Percentiles rank a stretch among this genome's conserved stretches.
These are phyloP conservation scores for Eublepharis macularius DNA, from an alignment of 2,113 vertebrate species.

Conservation along the genomic window DNA sequence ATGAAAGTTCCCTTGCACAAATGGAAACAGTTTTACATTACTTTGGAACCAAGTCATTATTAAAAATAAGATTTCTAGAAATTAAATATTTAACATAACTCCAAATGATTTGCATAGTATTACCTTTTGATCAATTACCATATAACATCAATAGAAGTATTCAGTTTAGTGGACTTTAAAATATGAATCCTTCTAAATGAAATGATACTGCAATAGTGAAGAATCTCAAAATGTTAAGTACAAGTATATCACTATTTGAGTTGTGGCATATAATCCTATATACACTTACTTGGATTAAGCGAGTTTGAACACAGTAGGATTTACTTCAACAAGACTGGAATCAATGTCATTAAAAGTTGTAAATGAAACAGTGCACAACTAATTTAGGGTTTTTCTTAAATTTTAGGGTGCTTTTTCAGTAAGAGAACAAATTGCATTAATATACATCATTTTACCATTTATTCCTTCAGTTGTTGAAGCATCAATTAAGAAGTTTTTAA, in stretches of 20 bases:
- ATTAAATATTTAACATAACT: conserved; percentile 9
- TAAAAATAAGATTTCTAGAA: neutral
- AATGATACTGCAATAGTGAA: fast-evolving
- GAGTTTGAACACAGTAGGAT: neutral
- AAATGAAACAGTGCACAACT: neutral
- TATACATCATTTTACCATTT: neutral
- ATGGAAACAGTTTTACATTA: neutral
- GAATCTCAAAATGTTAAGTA: neutral
- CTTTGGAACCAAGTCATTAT: neutral
- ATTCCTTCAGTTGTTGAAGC: neutral
- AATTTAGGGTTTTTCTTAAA: neutral
- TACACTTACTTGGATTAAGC: neutral
- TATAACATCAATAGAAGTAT: fast-evolving
- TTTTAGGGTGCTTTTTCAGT: neutral
- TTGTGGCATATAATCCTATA: neutral
- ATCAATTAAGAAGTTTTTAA: neutral
- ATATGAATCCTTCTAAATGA: neutral
- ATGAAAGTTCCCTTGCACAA: neutral
- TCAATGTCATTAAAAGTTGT: neutral
- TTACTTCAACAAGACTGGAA: neutral
- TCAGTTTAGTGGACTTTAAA: neutral
- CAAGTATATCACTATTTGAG: neutral
- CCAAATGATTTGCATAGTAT: neutral
- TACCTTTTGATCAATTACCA: conserved; percentile 4
- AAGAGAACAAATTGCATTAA: neutral